Conservation (phyloP, 2,888 invertebrate species). For the Diarsia brunnea region DNA sequence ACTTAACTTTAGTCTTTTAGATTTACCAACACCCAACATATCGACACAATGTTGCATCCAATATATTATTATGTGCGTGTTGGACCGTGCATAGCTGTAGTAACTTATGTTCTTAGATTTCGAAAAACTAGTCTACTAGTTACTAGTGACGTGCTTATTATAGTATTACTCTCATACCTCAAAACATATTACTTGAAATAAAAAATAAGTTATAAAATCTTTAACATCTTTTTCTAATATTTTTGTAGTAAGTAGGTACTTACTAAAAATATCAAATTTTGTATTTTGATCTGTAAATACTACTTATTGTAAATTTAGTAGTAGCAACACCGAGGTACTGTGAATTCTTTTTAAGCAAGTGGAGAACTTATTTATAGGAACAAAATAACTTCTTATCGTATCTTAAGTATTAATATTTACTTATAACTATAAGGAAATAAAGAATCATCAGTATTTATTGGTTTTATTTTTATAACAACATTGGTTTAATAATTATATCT, state of each 20-base stretch:
- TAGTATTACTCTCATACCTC: constrained; percentile 71
- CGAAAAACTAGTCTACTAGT: constrained; percentile 65
- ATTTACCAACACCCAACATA: constrained; percentile 21
- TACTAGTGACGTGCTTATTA: constrained; percentile 57
- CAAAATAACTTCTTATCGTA: constrained; percentile 69
- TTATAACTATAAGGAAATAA: constrained; percentile 71
- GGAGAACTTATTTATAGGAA: constrained; percentile 68
- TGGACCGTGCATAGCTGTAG: constrained; percentile 49
- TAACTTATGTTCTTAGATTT: constrained; percentile 60
- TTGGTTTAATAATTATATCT: not conserved
- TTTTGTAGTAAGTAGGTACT: constrained; percentile 44
- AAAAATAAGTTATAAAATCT: constrained; percentile 45
- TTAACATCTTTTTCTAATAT: constrained; percentile 38
- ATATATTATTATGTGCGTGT: constrained; percentile 29
- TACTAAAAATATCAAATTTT: constrained; percentile 51
- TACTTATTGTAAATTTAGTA: constrained; percentile 67
- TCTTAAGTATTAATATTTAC: constrained; percentile 72
- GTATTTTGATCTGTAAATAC: constrained; percentile 70
- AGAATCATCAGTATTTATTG: constrained; percentile 65
- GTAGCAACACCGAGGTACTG: constrained; percentile 65
- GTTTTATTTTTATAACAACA: constrained; percentile 44
- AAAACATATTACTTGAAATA: constrained; percentile 51
- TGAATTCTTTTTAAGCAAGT: constrained; percentile 62
- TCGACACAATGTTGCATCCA: constrained; percentile 20
- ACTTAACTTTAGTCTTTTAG: constrained; percentile 28